A percentile compares a stretch with the other conserved stretches of the same genome.
Conservation (phyloP, 2,888 invertebrate genomes). For the Timema podura region DNA sequence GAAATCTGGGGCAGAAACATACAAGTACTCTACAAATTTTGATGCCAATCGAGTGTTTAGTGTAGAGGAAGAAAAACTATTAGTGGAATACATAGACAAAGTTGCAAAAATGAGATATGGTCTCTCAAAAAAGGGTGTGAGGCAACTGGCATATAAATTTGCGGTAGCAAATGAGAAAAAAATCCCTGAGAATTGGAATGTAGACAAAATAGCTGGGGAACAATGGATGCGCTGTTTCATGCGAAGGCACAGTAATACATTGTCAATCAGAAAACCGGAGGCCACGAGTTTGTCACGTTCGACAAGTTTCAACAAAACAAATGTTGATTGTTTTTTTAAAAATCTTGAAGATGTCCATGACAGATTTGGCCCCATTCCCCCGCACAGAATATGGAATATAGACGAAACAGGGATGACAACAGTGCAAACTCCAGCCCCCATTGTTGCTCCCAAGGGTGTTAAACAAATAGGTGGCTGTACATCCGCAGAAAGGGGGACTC, state of each 20-base stretch:
- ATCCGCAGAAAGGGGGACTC: constrained; percentile 11
- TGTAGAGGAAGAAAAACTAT: neutral
- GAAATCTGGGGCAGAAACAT: neutral
- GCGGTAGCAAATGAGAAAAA: constrained; percentile 19
- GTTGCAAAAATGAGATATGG: constrained; percentile 9
- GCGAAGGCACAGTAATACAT: neutral
- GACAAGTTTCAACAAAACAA: constrained; percentile 15
- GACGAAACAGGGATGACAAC: constrained; percentile 15
- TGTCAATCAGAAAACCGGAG: constrained; percentile 14
- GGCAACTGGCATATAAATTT: constrained; percentile 14
- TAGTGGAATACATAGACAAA: constrained; percentile 6
- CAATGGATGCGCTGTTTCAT: constrained; percentile 27
- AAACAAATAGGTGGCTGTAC: constrained; percentile 13
- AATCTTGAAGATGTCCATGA: constrained; percentile 16
- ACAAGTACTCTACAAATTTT: neutral
- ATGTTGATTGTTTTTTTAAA: constrained; percentile 4
- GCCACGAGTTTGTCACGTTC: constrained; percentile 8
- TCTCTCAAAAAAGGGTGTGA: constrained; percentile 16
- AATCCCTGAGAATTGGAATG: constrained; percentile 23
- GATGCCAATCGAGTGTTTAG: constrained; percentile 3
- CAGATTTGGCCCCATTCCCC: constrained; percentile 11
- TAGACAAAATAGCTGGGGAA: constrained; percentile 34
- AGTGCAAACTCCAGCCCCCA: neutral
- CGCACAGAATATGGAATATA: constrained; percentile 14
- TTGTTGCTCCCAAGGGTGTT: constrained; percentile 14